phyloP scores from a whole-genome alignment of 2,113 vertebrate genomes.

The Osmerus eperlanus region DNA sequence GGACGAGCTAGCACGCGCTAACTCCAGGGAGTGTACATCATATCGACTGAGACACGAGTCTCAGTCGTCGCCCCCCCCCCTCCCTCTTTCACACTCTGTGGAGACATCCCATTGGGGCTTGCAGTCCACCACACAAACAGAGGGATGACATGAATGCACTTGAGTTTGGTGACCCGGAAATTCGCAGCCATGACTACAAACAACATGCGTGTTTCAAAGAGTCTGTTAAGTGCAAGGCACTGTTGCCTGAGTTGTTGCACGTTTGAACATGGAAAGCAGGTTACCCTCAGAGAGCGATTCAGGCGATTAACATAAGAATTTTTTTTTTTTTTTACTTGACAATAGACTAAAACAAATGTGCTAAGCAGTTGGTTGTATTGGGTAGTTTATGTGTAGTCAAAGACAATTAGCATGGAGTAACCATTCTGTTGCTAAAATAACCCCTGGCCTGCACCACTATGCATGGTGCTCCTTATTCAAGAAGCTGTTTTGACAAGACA shows the following conservation, averaged over 20 bases:
- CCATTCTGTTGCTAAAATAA: too few relatives aligned
- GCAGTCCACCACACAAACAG: slow-evolving; percentile 28
- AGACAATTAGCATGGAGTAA: too few relatives aligned
- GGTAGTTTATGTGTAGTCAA: too few relatives aligned
- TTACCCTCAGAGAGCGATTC: too few relatives aligned
- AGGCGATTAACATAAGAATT: too few relatives aligned
- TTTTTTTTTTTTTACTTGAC: too few relatives aligned
- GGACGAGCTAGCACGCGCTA: slow-evolving; percentile 8
- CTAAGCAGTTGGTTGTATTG: too few relatives aligned
- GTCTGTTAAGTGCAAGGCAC: not conserved
- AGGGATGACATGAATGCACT: slow-evolving; percentile 26
- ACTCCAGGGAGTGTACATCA: slow-evolving; percentile 20
- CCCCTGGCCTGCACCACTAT: not conserved
- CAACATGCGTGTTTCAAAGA: not conserved
- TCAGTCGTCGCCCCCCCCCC: slow-evolving; percentile 6
- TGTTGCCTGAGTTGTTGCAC: not conserved
- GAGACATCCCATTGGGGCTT: slow-evolving; percentile 25
- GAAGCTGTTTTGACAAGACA: not conserved
- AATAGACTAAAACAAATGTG: too few relatives aligned
- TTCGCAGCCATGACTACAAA: not conserved
- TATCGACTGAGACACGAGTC: slow-evolving; percentile 8
- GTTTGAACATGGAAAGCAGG: not conserved
- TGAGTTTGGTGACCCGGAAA: slow-evolving; percentile 37
- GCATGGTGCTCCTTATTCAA: not conserved
- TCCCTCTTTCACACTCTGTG: slow-evolving; percentile 5